Evolutionary conservation across 2,888 invertebrate genomes (phyloP), one percentile per base, ranked within the genome.

Genomic region (Nemoura dubitans): DNA sequence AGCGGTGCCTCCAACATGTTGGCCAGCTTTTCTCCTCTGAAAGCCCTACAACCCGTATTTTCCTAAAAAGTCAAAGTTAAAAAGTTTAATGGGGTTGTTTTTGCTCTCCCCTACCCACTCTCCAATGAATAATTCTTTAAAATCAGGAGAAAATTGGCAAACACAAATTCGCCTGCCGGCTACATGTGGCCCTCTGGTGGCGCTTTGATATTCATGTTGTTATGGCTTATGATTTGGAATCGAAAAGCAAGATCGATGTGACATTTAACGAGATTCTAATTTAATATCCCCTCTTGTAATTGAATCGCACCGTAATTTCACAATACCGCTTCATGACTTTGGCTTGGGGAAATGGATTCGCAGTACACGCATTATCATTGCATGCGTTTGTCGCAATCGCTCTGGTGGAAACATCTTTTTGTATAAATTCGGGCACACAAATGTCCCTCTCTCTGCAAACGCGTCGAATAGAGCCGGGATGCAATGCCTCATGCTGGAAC

Each of bases 321-420:
- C 30, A 28, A 81, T 30, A 28, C 16, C 81, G 81, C 81, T 81
- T 81, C 30, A 81, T 28, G 81, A 81, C 30, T 81, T 10, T 30
- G 81, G 28, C 28, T 59, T 59, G 10, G 59, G 59, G 59, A 59
- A 7, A 59, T 59, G 59, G 59, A 16, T 59, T 59, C 21, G 2
- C 59, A 59, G 59, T 2, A 21, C n/a, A n/a, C 16, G 59, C 10
- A 59, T 59, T 59, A 59, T 21, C 14, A 21, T 59, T 59, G 59
- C 59, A 21, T 59, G 59, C 59, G 21, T 59, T 59, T 59, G 59
- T 59, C 59, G 59, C 59, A 14, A 59, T 59, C 59, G 59, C 21
- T 59, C 16, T 59, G 21, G 10, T 21, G 59, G 59, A 21, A 59
- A 59, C 59, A 59, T 59, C 59, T 59, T 59, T 59, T 59, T 59